phyloP scores from a whole-genome alignment of 2,888 invertebrate species.

The Aleiodes alternator region DNA sequence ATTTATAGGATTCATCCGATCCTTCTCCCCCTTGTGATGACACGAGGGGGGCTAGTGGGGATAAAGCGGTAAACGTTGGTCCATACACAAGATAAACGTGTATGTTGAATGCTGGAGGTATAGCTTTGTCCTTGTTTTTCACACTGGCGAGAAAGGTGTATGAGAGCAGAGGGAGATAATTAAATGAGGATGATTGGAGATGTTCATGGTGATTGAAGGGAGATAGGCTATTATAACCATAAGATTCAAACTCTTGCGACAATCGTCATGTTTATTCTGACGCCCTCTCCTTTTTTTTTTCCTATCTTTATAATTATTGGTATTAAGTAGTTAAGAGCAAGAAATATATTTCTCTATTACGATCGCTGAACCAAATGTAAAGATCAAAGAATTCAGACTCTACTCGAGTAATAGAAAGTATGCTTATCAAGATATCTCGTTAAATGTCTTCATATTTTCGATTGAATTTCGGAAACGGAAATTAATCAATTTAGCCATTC shows the following conservation, averaged over 20 bases:
- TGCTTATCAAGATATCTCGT: too few species aligned
- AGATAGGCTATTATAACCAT: background rate
- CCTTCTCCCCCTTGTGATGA: constrained; percentile 54
- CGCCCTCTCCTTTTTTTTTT: background rate
- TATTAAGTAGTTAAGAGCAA: too few species aligned
- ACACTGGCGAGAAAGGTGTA: background rate
- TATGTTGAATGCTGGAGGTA: constrained; percentile 68
- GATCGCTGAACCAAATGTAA: too few species aligned
- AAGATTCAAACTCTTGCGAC: constrained; percentile 19
- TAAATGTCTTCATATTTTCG: too few species aligned
- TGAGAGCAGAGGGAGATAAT: background rate
- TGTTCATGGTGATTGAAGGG: background rate
- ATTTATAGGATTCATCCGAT: constrained; percentile 75
- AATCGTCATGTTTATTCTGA: background rate
- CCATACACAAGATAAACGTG: constrained; percentile 66
- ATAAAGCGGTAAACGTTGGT: constrained; percentile 62
- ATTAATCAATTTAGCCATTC: too few species aligned
- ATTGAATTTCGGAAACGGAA: too few species aligned
- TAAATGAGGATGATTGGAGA: background rate
- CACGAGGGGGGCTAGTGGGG: constrained; percentile 56
- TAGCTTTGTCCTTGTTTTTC: constrained; percentile 34
- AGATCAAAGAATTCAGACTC: too few species aligned
- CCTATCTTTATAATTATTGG: background rate
- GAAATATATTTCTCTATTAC: too few species aligned
- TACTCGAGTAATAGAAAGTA: too few species aligned